Evolutionary conservation across 2,888 invertebrate genomes (phyloP).

Genomic region (Aspidapion aeneum): DNA sequence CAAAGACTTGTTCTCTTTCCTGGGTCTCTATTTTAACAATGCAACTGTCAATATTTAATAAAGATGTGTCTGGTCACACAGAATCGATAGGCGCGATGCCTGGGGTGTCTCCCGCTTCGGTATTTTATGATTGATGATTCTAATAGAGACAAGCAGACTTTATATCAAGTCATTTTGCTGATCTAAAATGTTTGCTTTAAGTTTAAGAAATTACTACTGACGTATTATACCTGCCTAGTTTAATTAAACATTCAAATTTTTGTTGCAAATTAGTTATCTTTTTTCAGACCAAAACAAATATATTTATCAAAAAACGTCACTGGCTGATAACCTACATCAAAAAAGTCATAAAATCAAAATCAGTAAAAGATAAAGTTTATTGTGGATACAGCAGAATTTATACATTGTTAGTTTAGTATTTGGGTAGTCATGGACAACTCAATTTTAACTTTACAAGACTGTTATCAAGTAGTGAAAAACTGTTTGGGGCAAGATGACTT

Average conservation of each 20-base stretch:
- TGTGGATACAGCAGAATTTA: not conserved
- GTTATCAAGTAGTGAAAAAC: slow-evolving; percentile 12
- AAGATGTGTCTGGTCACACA: not conserved
- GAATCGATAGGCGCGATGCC: not conserved
- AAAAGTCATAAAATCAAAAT: not conserved
- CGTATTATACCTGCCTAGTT: too few species aligned
- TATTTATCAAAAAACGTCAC: not conserved
- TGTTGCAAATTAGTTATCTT: not conserved
- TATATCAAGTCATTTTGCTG: not conserved
- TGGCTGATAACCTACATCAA: not conserved
- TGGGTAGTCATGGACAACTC: not conserved
- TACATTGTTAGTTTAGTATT: not conserved
- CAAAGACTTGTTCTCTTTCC: too few species aligned
- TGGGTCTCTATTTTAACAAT: not conserved
- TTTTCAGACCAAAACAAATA: not conserved
- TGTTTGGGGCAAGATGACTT: slow-evolving; percentile 10
- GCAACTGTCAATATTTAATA: not conserved
- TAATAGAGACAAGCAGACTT: not conserved
- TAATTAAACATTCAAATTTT: not conserved
- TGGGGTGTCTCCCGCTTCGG: not conserved
- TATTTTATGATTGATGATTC: not conserved
- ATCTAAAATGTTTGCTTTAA: not conserved
- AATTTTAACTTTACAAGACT: slow-evolving; percentile 13
- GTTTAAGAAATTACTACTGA: too few species aligned
- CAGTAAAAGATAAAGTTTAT: not conserved